Evolutionary conservation across 2,888 invertebrate species (phyloP).

Genomic region (Leptothorax acervorum): DNA sequence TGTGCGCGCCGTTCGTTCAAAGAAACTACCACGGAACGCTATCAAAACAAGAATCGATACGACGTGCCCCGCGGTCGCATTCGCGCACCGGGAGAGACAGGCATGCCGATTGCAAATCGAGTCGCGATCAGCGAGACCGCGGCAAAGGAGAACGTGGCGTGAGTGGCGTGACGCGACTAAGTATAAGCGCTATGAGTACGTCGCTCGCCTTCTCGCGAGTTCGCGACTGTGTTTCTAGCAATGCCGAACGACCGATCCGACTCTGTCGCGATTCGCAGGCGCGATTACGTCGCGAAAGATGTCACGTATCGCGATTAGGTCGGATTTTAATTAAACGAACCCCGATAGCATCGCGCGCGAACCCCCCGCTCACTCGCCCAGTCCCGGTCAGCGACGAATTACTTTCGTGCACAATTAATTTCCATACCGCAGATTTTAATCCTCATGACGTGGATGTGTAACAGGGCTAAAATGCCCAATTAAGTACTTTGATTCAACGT

Average conservation of each 20-base stretch:
- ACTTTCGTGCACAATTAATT: slow-evolving; percentile 51
- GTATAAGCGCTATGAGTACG: background rate
- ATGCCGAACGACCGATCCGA: background rate
- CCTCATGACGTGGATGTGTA: slow-evolving; percentile 33
- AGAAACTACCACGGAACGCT: slow-evolving; percentile 65
- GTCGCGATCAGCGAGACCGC: slow-evolving; percentile 48
- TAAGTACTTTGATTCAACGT: slow-evolving; percentile 32
- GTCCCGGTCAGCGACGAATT: slow-evolving; percentile 5
- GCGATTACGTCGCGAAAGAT: slow-evolving; percentile 40
- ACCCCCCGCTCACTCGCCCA: background rate
- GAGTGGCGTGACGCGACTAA: slow-evolving; percentile 30
- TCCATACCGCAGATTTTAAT: slow-evolving; percentile 43
- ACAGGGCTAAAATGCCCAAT: slow-evolving; percentile 33
- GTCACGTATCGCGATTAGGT: slow-evolving; percentile 51
- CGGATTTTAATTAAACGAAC: slow-evolving; percentile 49
- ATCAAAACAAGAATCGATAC: slow-evolving; percentile 78
- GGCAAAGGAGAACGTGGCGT: slow-evolving; percentile 20
- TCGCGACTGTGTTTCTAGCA: slow-evolving; percentile 19
- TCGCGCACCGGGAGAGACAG: slow-evolving; percentile 64
- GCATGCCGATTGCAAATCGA: slow-evolving; percentile 74
- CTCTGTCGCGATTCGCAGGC: slow-evolving; percentile 14
- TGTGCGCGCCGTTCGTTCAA: slow-evolving; percentile 43
- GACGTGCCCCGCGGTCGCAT: slow-evolving; percentile 70
- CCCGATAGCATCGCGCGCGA: slow-evolving; percentile 29
- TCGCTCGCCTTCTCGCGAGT: background rate